These are phyloP conservation scores for Nemotelus pantherinus DNA, from an alignment of 2,888 invertebrate species.

Conservation along the genomic window DNA sequence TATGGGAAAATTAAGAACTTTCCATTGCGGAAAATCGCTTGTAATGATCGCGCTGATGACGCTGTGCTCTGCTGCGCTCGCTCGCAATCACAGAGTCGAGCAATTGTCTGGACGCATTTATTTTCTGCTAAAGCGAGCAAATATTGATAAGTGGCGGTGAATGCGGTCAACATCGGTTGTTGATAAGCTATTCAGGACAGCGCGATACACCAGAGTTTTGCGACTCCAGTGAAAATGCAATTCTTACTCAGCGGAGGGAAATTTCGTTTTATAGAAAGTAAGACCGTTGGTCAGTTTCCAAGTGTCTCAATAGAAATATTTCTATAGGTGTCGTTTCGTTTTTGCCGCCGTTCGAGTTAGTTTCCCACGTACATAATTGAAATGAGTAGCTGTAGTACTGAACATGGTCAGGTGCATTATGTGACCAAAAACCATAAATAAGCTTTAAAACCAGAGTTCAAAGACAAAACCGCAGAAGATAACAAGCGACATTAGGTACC, in stretches of 20 bases:
- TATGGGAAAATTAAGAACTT: constrained; percentile 42
- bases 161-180: neutral
- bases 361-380: no score
- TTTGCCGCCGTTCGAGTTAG: no score
- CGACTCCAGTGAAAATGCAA: neutral
- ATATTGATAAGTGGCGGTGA: neutral
- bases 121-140: neutral
- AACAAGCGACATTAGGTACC: no score
- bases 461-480: no score
- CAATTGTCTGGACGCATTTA: neutral
- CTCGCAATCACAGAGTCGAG: neutral
- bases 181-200: neutral
- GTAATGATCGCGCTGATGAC: constrained; percentile 28
- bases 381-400: no score
- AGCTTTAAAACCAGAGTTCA: no score
- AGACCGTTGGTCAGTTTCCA: neutral
- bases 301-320: neutral
- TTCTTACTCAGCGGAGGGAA: neutral
- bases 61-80: neutral
- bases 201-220: constrained; percentile 4
- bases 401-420: no score
- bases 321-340: no score
- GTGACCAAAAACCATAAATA: no score
- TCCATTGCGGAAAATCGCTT: constrained; percentile 28
- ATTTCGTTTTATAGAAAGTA: neutral